Evolutionary conservation across 2,888 invertebrate genomes (phyloP), one percentile per base, ranked within the genome.

Genomic region (Drosophila macrothrix): DNA sequence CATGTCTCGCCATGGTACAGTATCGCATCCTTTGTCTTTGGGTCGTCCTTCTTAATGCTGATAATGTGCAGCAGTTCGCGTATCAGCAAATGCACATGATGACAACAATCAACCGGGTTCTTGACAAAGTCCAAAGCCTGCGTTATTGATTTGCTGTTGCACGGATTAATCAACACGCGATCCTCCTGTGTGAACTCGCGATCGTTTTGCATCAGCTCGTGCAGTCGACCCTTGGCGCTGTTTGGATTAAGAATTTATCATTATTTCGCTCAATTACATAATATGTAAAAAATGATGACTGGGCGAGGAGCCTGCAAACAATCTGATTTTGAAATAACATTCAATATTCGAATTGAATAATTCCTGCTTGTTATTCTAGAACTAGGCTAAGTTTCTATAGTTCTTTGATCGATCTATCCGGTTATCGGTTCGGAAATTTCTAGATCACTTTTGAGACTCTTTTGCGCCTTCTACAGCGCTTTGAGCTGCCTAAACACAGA

Each of bases 1-100:
- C 99, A 99, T 0, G 99, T 98, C 94, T 99, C 99, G 6, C 99
- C 99, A 92, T 99, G 98, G 93, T 99, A 99, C 10, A 99, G 94
- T 69, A 97, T 96, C 5, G 98, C 96, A 92, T 98, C 98, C 96
- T 97, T 97, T 22, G 97, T 97, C 94, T 98, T 98, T 0, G 96
- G 95, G 93, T 98, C 97, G 86, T 98, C 98, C 90, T 96, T 96
- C 94, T 98, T 98, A 43, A 96, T 94, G 78, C 96, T 95, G 50
- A 99, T 98, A 68, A 98, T 96, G 80, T 96, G 96, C 94, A 98
- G 96, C 41, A 99, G 94, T 70, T 96, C 96, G 85, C 97, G 96
- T 78, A 99, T 98, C 68, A 99, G 95, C 64, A 95, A 94, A 90
- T 98, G 97, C 41, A 99, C 98, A 90, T 97, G 96, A 83, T 97